Percentiles rank a stretch among this genome's conserved stretches.
phyloP scores from a whole-genome alignment of 1,140 invertebrate genomes.

The Scaptomyza montana region DNA sequence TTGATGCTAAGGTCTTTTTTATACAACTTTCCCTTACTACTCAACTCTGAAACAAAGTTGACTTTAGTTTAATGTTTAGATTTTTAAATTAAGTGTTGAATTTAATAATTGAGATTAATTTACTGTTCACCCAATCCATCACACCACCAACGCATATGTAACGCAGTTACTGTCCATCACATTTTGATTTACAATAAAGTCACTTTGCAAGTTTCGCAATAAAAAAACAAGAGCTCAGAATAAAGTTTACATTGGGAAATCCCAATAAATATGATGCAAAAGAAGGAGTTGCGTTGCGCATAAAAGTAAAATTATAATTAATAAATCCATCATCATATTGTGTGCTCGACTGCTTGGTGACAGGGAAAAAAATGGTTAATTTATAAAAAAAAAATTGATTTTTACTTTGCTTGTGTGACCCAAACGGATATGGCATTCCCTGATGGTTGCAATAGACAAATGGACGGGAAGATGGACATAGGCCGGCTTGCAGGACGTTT shows the following conservation, averaged over 20 bases:
- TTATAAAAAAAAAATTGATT: too few species aligned
- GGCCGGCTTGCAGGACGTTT: too few species aligned
- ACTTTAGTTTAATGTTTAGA: too few species aligned
- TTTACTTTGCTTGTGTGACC: conserved; percentile 16
- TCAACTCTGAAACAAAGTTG: too few species aligned
- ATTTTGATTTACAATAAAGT: not conserved
- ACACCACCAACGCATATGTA: too few species aligned
- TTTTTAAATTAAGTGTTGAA: too few species aligned
- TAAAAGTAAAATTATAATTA: conserved; percentile 64
- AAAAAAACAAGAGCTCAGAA: not conserved
- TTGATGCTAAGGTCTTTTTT: too few species aligned
- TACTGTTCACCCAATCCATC: too few species aligned
- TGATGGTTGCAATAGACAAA: conserved; percentile 57
- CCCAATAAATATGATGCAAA: not conserved
- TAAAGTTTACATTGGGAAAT: not conserved
- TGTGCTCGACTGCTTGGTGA: conserved; percentile 3
- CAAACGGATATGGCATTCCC: conserved; percentile 17
- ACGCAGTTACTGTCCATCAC: not conserved
- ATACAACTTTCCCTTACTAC: too few species aligned
- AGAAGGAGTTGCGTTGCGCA: not conserved
- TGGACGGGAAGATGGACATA: too few species aligned
- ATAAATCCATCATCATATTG: conserved; percentile 59
- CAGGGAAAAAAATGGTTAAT: too few species aligned
- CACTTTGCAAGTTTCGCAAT: not conserved
- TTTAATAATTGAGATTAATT: too few species aligned